Evolutionary conservation across 2,888 invertebrate genomes (phyloP), one percentile per base, ranked within the genome.

Genomic region (Campaea margaritaria): DNA sequence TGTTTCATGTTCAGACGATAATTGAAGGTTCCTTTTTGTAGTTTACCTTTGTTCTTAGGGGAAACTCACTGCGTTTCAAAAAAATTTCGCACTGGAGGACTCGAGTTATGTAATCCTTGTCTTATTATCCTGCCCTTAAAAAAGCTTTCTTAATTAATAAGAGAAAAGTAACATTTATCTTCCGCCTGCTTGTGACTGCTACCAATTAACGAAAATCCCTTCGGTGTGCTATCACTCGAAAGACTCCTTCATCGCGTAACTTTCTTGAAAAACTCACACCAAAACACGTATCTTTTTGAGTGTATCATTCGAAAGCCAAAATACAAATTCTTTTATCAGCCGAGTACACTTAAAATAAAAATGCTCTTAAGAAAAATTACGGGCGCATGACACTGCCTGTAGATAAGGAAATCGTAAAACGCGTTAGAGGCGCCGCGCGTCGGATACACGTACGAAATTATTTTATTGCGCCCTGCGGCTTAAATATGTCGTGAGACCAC

Each of bases 341-440:
- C 16, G 48, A 52, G 58, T 51, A 47, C 36, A 14, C 43, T 31
- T 55, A 57, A 58, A 62, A 66, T 51, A 53, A 61, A 58, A 59
- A 59, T 36, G 39, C 64, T 34, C 59, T 62, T 58, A 57, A 66
- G 60, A 55, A 61, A 65, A 61, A 61, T 65, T 48, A 52, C 55
- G 60, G 47, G 56, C 61, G 53, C 62, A 65, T 51, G 58, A 58
- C 58, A 57, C 45, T 53, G 47, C 21, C 31, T 57, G 21, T 48
- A 64, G 66, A 67, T 69, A 69, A 69, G 50, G 52, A 42, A 62
- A 65, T 67, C 67, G 60, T 69, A 69, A 69, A 69, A 34, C 46
- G 58, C 43, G 61, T 10, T 21, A 31, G 43, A 11, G 31, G 31
- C 28, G n/a, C 43, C 38, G 21, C 1, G 59, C 52, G 64, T 58